Conservation (phyloP, 2,888 invertebrate species). For the Baccha elongata region DNA sequence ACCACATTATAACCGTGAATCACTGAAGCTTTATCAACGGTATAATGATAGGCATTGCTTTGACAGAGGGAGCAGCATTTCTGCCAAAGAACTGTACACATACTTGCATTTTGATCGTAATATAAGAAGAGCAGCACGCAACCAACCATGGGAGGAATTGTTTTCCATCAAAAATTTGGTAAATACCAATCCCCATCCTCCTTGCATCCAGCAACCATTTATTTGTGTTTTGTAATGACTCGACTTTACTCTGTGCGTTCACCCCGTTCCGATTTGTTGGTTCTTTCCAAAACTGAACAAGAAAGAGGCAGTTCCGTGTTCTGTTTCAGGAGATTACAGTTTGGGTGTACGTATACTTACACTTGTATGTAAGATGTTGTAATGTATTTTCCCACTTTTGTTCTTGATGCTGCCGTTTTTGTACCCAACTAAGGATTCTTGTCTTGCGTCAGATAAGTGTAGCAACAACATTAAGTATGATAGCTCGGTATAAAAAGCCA, state of each 20-base stretch:
- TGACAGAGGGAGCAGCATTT: not conserved
- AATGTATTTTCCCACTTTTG: constrained; percentile 38
- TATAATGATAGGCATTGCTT: constrained; percentile 24
- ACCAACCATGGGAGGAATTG: constrained; percentile 47
- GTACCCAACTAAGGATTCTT: constrained; percentile 48
- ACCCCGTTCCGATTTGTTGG: no score
- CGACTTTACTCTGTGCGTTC: no score
- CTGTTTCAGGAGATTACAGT: constrained; percentile 41
- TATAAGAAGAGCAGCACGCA: not conserved
- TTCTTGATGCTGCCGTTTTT: constrained; percentile 40
- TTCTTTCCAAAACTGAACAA: constrained; percentile 37
- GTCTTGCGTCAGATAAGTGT: constrained; percentile 68
- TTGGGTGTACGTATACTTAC: constrained; percentile 20
- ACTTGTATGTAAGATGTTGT: constrained; percentile 29
- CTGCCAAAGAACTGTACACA: not conserved
- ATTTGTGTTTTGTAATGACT: not conserved
- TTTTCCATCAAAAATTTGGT: constrained; percentile 65
- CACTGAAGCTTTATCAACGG: constrained; percentile 45
- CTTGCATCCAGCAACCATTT: not conserved
- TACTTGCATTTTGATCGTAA: no score
- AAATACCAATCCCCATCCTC: constrained; percentile 33
- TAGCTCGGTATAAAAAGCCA: no score
- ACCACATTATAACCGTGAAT: constrained; percentile 48
- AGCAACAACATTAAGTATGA: constrained; percentile 64
- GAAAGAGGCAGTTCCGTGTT: constrained; percentile 48